Base-by-base conservation (phyloP, 2,888 invertebrate genomes). In the Aphidoletes aphidimyza region DNA sequence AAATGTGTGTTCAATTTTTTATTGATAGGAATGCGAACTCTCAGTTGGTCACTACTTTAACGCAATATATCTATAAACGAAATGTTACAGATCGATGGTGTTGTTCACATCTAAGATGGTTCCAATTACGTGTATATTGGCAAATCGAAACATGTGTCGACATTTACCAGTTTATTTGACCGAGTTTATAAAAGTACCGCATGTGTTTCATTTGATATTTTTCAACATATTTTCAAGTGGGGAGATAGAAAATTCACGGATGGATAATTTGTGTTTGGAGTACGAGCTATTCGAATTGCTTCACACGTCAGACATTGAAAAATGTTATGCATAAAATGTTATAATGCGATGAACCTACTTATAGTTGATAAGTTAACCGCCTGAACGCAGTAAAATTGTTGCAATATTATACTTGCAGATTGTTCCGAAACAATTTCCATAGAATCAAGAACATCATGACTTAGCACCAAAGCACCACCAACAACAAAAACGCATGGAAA, bases 341-440 rank as follows among this genome's bases (percentile, higher is more conserved):
- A 69, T 69, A 69, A 69, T 3, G 69, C 34, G 69, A 69, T 30
- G 69, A 69, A 69, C 69, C 34, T 69, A 69, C 69, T 69, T 69
- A 69, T 34, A n/a, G 69, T 69, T 69, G 30, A 69, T 69, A 30
- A 69, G 69, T 69, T 69, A 69, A 30, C 34, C 69, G 69, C 69
- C 69, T 69, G 69, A 69, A 69, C 69, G 69, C 34, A 69, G 34
- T 30, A 69, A 69, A 69, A 69, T 69, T 30, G 69, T 69, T n/a
- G 69, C 69, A 69, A 69, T 69, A 69, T 69, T 69, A 69, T 69
- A 69, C 69, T 69, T 69, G 69, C 69, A 69, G 69, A 69, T 69
- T 69, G 69, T 69, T 69, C 26, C 69, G 34, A 69, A 69, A 69
- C 69, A 69, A 69, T 69, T 69, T 69, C 69, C 69, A 69, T 69